Evolutionary conservation across 2,888 invertebrate genomes (phyloP).

Genomic region (Zygogramma bicolorata): DNA sequence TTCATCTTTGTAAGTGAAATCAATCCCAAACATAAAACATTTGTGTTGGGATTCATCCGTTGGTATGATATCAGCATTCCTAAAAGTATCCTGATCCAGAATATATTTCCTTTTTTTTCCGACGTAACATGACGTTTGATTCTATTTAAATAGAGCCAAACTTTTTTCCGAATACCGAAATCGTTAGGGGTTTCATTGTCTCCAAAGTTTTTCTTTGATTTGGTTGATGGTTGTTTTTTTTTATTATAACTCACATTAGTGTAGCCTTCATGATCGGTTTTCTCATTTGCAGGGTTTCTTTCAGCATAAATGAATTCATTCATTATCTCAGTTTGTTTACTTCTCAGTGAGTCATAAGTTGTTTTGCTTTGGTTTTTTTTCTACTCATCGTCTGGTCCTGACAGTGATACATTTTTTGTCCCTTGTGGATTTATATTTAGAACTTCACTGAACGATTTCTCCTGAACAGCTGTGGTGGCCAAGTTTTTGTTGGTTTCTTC

Average conservation of each 20-base stretch:
- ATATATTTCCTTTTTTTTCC: conserved; percentile 11
- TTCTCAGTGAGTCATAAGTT: neutral
- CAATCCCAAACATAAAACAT: too few species aligned
- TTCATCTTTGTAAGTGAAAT: conserved; percentile 9
- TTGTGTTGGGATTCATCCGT: too few species aligned
- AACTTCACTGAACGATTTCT: conserved; percentile 16
- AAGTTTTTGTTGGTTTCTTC: conserved; percentile 13
- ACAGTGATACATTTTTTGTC: conserved; percentile 3
- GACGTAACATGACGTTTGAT: conserved; percentile 13
- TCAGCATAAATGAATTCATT: conserved; percentile 6
- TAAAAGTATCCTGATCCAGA: conserved; percentile 9
- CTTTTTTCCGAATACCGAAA: neutral
- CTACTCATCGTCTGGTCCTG: conserved; percentile 7
- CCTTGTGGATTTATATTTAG: conserved; percentile 12
- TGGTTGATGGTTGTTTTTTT: conserved; percentile 6
- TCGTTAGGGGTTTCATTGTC: conserved; percentile 5
- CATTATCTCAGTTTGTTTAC: neutral
- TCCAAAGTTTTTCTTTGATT: conserved; percentile 12
- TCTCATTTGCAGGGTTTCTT: conserved; percentile 9
- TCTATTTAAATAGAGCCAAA: conserved; percentile 1
- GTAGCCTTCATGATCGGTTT: conserved; percentile 3
- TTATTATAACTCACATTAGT: conserved; percentile 7
- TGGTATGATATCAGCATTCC: conserved; percentile 13
- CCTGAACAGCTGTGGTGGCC: neutral
- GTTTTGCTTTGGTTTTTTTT: conserved; percentile 17